phyloP scores from a whole-genome alignment of 2,113 vertebrate genomes.

The sheep (Ovis aries) region DNA sequence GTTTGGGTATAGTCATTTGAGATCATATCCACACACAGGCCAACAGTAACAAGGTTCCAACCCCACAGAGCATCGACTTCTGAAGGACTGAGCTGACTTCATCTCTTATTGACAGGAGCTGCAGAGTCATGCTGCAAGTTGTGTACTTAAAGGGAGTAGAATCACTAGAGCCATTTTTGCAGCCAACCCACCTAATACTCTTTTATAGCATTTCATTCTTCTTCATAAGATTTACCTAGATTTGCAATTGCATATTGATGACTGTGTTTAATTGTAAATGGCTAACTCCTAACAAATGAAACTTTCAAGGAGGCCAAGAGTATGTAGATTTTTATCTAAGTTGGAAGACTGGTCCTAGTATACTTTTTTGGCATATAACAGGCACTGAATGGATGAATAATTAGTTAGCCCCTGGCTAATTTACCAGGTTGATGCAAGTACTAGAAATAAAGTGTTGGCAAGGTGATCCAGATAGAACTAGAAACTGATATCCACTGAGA shows the following conservation, averaged over 20 bases:
- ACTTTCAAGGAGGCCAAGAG: background rate
- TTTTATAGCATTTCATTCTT: background rate
- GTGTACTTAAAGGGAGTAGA: background rate
- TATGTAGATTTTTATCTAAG: background rate
- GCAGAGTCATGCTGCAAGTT: background rate
- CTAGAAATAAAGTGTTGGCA: conserved; percentile 13
- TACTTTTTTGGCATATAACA: background rate
- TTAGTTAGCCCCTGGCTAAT: conserved; percentile 49
- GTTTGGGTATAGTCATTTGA: background rate
- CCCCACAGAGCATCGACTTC: background rate
- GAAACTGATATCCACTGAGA: conserved; percentile 49
- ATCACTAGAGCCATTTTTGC: background rate
- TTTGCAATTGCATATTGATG: background rate
- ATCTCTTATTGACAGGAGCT: background rate
- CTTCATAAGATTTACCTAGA: background rate
- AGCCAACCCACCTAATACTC: background rate
- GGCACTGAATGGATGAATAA: conserved; percentile 18
- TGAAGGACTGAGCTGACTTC: background rate
- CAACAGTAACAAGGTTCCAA: background rate
- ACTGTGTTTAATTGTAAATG: conserved; percentile 12
- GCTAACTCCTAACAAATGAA: background rate
- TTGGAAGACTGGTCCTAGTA: background rate
- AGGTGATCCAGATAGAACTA: conserved; percentile 23
- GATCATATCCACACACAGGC: background rate
- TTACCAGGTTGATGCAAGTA: conserved; percentile 18